Conservation (phyloP, 2,888 invertebrate species). For the Metallyticus violacea region DNA sequence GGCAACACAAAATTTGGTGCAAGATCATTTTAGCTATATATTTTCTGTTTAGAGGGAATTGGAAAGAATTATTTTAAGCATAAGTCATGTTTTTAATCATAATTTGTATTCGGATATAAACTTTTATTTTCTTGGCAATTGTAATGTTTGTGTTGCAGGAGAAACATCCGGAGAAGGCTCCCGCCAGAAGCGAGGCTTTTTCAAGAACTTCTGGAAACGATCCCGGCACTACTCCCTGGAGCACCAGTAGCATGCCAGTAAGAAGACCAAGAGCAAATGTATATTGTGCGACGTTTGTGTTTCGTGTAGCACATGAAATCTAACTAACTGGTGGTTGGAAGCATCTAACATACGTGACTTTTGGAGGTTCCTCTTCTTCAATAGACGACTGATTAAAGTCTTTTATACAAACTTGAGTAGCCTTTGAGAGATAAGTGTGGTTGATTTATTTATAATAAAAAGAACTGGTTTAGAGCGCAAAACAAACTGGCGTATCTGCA, state of each 20-base stretch:
- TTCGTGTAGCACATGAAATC: background rate
- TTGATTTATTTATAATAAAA: background rate
- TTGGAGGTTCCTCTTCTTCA: too few species aligned
- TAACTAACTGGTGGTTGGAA: background rate
- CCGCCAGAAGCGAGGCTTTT: conserved; percentile 84
- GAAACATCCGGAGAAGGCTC: background rate
- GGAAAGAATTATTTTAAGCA: too few species aligned
- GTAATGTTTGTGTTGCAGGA: conserved; percentile 7
- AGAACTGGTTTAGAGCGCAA: background rate
- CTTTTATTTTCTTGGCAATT: too few species aligned
- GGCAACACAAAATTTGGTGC: too few species aligned
- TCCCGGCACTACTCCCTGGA: conserved; percentile 84
- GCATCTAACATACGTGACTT: too few species aligned
- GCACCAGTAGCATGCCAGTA: conserved; percentile 62
- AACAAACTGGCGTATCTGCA: background rate
- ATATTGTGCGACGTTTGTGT: background rate
- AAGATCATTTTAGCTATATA: too few species aligned
- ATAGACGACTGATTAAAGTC: too few species aligned
- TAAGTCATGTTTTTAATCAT: too few species aligned
- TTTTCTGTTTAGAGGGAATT: too few species aligned
- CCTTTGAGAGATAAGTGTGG: background rate
- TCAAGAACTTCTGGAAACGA: conserved; percentile 85
- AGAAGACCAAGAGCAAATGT: conserved; percentile 32
- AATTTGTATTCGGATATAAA: too few species aligned
- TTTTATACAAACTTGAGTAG: background rate